Evolutionary conservation across 2,888 invertebrate species (phyloP).

Genomic region (Koerneria pararmatus): DNA sequence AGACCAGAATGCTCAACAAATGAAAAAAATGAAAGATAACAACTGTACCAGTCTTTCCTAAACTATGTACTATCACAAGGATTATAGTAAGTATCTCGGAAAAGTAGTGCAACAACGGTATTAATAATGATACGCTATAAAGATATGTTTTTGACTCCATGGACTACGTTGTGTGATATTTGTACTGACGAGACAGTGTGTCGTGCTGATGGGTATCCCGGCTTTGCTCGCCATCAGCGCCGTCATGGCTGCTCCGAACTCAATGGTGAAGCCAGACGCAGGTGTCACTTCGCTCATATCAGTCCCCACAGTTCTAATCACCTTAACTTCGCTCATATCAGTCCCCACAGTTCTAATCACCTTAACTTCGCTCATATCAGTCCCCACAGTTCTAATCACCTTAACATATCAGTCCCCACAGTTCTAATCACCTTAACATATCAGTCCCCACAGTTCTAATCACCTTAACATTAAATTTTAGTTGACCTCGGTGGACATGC

Average conservation of each 20-base stretch:
- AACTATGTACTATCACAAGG: too few relatives aligned
- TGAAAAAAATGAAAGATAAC: too few relatives aligned
- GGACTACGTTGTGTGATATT: not conserved
- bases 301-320: conserved; percentile 92
- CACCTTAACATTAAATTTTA: conserved; percentile 69
- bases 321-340: conserved; percentile 83
- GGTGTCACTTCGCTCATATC: conserved; percentile 93
- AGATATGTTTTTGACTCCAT: too few relatives aligned
- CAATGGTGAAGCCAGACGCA: conserved; percentile 91
- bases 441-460: conserved; percentile 95
- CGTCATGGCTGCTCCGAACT: conserved; percentile 89
- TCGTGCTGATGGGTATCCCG: conserved; percentile 91
- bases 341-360: conserved; percentile 95
- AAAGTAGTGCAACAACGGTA: too few relatives aligned
- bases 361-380: conserved; percentile 83
- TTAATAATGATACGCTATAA: too few relatives aligned
- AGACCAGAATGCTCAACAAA: too few relatives aligned
- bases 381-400: conserved; percentile 92
- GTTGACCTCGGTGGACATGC: too few relatives aligned
- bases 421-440: conserved; percentile 88
- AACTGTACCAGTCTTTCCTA: too few relatives aligned
- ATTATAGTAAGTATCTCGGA: too few relatives aligned
- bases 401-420: conserved; percentile 87
- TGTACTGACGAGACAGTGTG: conserved; percentile 85
- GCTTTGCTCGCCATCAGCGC: conserved; percentile 91